phyloP scores from a whole-genome alignment of 2,113 vertebrate species.

The Tachysurus fulvidraco region DNA sequence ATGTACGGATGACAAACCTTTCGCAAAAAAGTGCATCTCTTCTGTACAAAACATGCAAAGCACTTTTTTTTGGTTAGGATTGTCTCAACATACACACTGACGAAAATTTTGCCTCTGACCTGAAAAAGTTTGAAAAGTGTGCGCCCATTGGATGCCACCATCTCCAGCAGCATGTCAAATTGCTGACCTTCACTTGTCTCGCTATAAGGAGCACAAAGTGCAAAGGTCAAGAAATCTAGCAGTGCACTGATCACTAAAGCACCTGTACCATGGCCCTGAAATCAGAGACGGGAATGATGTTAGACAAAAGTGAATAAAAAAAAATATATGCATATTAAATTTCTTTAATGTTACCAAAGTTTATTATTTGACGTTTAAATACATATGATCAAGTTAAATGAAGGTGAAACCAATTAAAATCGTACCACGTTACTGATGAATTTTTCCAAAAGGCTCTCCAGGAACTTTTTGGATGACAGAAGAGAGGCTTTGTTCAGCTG shows the following conservation, averaged over 20 bases:
- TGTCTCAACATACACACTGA: not conserved
- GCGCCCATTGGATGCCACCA: constrained; percentile 93
- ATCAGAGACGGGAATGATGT: not conserved
- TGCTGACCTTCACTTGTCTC: constrained; percentile 98
- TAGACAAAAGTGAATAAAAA: not conserved
- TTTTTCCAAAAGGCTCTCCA: constrained; percentile 97
- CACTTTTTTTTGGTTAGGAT: not conserved
- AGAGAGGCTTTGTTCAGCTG: constrained; percentile 98
- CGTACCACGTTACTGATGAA: constrained; percentile 97
- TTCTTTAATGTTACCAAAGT: not conserved
- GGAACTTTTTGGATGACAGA: constrained; percentile 97
- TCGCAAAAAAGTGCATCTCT: not conserved
- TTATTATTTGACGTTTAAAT: not conserved
- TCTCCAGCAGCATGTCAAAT: constrained; percentile 98
- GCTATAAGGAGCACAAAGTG: constrained; percentile 98
- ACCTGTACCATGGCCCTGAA: constrained; percentile 93
- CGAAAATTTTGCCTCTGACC: constrained; percentile 68
- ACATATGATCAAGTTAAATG: not conserved
- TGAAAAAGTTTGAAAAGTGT: constrained; percentile 98
- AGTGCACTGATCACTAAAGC: constrained; percentile 98
- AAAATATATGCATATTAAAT: not conserved
- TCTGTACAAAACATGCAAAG: not conserved
- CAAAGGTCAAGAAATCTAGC: constrained; percentile 97
- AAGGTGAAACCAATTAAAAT: constrained; percentile 25
- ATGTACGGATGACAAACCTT: not conserved